Base-by-base conservation (phyloP, 2,888 invertebrate species). In the Chydorus sphaericus region DNA sequence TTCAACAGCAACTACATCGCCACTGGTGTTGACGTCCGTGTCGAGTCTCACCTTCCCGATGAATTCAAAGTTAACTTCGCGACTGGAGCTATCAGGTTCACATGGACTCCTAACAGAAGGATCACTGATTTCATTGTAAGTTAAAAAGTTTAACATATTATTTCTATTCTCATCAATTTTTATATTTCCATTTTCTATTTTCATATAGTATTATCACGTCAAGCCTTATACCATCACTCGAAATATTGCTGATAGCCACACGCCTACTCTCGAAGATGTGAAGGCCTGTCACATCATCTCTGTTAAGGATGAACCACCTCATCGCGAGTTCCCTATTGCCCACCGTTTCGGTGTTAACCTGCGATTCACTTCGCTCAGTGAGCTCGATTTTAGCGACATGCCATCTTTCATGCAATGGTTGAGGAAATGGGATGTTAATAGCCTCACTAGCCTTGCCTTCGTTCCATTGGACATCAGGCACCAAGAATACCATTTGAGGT, bases 361-460 rank as follows among this genome's bases (percentile, higher is more conserved):
- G 18, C 16, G 26, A 10, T 7, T 36, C 2, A 31, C 36, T 3
- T 16, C 16, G n/a, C 20, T 18, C 16, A 52, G 26, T 18, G 52
- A 52, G 26, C 5, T 14, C 10, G 36, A 52, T n/a, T 52, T 33
- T 23, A 5, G 23, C 26, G 52, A 52, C 20, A 33, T 23, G n/a
- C 5, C 10, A 10, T 7, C 31, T 20, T 23, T 7, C 20, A 6
- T 36, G 16, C 33, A 52, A 20, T 36, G 18, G 11, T 52, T 52
- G 20, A 18, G 26, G 33, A 52, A 52, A 52, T 52, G 52, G 52
- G 52, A 52, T 33, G 23, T 52, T 16, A 31, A 52, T 10, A 23
- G 14, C 6, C n/a, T 20, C 4, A 18, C 36, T 14, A 31, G 26
- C 31, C 36, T 36, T 26, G 52, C 36, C 4, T 52, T 36, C 52